A percentile compares a stretch with the other conserved stretches of the same genome.
phyloP scores from a whole-genome alignment of 2,113 vertebrate species.

The Pseudolaguvia tuberculata region DNA sequence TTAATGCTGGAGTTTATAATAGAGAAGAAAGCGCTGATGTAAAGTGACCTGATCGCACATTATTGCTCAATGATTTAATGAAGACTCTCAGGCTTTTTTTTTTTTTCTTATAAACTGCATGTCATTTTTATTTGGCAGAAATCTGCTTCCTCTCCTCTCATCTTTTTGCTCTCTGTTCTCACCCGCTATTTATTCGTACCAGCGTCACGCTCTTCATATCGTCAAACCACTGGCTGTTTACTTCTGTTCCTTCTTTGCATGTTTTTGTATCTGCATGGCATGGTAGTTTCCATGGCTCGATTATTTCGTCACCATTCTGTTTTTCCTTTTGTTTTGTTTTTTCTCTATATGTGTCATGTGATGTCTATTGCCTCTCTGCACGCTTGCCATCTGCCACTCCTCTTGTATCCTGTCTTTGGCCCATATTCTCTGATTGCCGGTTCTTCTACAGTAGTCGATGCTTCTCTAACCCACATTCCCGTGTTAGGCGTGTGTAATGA shows the following conservation, averaged over 20 bases:
- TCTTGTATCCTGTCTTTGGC: slow-evolving; percentile 64
- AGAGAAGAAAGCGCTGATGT: background rate
- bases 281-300: slow-evolving; percentile 43
- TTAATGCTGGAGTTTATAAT: too few species aligned
- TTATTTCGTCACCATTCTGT: slow-evolving; percentile 57
- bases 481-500: slow-evolving; percentile 98
- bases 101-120: background rate
- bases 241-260: slow-evolving; percentile 1
- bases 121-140: background rate
- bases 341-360: slow-evolving; percentile 25
- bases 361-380: slow-evolving; percentile 57
- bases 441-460: slow-evolving; percentile 72
- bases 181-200: background rate
- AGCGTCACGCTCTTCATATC: background rate
- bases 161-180: background rate
- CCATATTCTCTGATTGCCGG: slow-evolving; percentile 9
- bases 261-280: background rate
- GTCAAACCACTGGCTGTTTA: background rate
- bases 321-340: slow-evolving; percentile 25
- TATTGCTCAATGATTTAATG: background rate
- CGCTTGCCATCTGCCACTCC: slow-evolving; percentile 40
- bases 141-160: background rate
- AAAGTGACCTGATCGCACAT: background rate
- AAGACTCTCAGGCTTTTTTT: too few species aligned
- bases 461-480: slow-evolving; percentile 86